Evolutionary conservation across 2,888 invertebrate genomes (phyloP).

Genomic region (Ptychoptera contaminata): DNA sequence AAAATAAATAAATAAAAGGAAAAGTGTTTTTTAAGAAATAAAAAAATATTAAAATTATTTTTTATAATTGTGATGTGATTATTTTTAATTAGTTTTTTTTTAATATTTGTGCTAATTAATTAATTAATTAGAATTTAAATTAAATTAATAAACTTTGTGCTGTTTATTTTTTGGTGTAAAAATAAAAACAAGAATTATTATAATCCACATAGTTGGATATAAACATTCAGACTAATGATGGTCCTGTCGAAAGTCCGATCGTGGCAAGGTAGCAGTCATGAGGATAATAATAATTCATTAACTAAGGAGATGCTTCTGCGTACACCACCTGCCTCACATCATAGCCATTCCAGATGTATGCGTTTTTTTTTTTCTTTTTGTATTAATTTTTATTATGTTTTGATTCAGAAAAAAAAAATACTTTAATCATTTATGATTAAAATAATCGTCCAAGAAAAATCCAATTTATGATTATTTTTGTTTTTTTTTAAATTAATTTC

Average conservation of each 20-base stretch:
- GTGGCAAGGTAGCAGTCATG: conserved; percentile 24
- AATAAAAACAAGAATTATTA: too few species aligned
- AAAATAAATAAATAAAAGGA: too few species aligned
- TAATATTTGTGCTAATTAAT: too few species aligned
- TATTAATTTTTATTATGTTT: background rate
- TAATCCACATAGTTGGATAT: too few species aligned
- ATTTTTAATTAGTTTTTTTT: too few species aligned
- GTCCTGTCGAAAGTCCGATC: conserved; percentile 31
- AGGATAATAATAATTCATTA: conserved; percentile 28
- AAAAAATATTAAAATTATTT: background rate
- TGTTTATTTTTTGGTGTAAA: too few species aligned
- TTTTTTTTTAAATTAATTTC: background rate
- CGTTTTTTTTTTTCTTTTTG: background rate
- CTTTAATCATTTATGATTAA: too few species aligned
- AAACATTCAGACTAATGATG: conserved; percentile 18
- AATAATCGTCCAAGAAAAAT: too few species aligned
- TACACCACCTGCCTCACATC: conserved; percentile 13
- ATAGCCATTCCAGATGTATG: conserved; percentile 1
- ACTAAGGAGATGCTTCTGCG: conserved; percentile 23
- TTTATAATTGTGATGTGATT: conserved; percentile 6
- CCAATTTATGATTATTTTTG: background rate
- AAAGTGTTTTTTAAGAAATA: too few species aligned
- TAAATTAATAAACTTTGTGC: too few species aligned
- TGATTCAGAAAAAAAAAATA: too few species aligned
- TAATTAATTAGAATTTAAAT: too few species aligned